phyloP scores from a whole-genome alignment of 2,113 vertebrate species.

The Amazona vittata region DNA sequence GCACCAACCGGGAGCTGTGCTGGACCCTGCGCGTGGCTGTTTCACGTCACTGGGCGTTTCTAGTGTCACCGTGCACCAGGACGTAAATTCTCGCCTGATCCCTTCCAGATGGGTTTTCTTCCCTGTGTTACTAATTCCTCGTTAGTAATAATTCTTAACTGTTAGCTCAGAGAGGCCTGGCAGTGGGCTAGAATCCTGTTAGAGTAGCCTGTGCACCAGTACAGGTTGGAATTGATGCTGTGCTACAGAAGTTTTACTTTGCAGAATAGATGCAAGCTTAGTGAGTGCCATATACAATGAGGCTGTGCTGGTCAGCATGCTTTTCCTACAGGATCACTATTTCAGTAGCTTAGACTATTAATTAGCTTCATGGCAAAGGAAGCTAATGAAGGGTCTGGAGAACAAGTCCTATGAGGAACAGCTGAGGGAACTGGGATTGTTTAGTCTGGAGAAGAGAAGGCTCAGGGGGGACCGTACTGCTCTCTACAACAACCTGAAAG shows the following conservation, averaged over 20 bases:
- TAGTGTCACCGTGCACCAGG: neutral
- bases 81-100: neutral
- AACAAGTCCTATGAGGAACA: neutral
- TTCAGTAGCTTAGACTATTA: neutral
- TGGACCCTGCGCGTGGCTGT: fast-evolving
- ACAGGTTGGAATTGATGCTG: neutral
- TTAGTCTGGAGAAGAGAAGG: neutral
- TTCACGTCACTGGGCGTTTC: fast-evolving
- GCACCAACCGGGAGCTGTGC: fast-evolving
- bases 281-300: fast-evolving
- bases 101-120: neutral
- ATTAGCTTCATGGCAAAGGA: neutral
- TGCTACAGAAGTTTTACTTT: neutral
- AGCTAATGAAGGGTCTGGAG: neutral
- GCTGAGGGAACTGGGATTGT: neutral
- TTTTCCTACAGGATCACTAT: neutral
- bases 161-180: neutral
- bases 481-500: neutral
- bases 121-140: neutral
- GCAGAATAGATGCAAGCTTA: neutral
- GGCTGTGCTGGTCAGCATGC: neutral
- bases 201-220: neutral
- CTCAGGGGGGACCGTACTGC: neutral
- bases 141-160: neutral
- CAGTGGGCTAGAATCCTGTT: neutral